These are phyloP conservation scores for Ectemnius lituratus DNA, from an alignment of 2,888 invertebrate genomes.

Conservation along the genomic window DNA sequence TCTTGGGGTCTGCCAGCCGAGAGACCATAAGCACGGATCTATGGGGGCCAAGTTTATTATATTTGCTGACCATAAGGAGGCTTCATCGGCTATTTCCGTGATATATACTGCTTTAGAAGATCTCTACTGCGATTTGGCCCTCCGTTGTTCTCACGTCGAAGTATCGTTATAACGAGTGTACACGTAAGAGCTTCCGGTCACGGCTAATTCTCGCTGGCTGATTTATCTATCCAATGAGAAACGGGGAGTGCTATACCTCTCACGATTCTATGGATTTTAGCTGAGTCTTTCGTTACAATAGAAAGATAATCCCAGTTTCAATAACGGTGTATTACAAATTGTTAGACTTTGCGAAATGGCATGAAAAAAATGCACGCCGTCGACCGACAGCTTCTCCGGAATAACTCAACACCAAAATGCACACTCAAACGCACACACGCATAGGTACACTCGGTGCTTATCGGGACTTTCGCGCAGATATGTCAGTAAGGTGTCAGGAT, in stretches of 20 bases:
- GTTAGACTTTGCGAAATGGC: too few species aligned
- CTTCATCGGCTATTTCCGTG: slow-evolving; percentile 75
- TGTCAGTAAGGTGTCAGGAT: slow-evolving; percentile 72
- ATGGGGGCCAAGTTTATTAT: slow-evolving; percentile 77
- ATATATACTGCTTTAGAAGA: slow-evolving; percentile 67
- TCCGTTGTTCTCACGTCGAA: slow-evolving; percentile 30
- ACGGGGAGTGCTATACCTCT: too few species aligned
- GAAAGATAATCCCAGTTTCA: too few species aligned
- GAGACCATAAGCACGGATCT: slow-evolving; percentile 73
- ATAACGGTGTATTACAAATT: too few species aligned
- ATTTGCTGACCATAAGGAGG: slow-evolving; percentile 76
- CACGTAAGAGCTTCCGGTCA: too few species aligned
- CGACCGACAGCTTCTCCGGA: slow-evolving; percentile 55
- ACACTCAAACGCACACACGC: neutral
- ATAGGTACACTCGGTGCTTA: slow-evolving; percentile 70
- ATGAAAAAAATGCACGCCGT: too few species aligned
- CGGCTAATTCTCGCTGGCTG: too few species aligned
- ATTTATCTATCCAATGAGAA: too few species aligned
- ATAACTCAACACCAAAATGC: slow-evolving; percentile 60
- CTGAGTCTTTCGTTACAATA: too few species aligned
- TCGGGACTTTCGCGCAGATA: slow-evolving; percentile 70
- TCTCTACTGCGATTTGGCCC: slow-evolving; percentile 56
- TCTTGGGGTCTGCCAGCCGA: slow-evolving; percentile 67
- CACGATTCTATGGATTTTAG: too few species aligned
- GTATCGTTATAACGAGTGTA: neutral